Base-by-base conservation (phyloP, 1,140 invertebrate genomes). In the Pachypeltis micranthus region DNA sequence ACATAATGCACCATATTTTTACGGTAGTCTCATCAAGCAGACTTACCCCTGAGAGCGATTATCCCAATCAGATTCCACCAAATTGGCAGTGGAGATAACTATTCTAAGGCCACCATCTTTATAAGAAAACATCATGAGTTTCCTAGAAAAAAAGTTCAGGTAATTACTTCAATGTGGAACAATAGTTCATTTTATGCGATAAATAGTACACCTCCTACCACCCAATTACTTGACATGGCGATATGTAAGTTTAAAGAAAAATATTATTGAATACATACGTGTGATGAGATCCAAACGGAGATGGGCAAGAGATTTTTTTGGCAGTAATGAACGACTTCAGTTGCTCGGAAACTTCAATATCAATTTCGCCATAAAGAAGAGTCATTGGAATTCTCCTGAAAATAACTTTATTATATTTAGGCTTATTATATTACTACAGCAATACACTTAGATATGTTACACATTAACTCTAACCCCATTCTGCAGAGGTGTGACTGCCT, bases 31-130 rank as follows among this genome's bases (percentile, higher is more conserved):
- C n/a, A n/a, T n/a, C n/a, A n/a, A n/a, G 27, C 2, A 34, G 3
- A 71, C 63, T 76, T 72, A 90, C 87, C 91, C 92, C 78, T 98
- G 94, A 14, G 92, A 94, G 72, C 92, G 85, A 73, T 96, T 90
- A 68, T 88, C 81, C 94, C 94, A 98, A 76, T 98, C 94, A 63
- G 86, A 83, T 28, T 84, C 77, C 67, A 95, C 88, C 1, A 97
- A 75, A 79, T 98, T 98, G 0, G 93, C 92, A 0, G 94, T 97
- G 1, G 89, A 91, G 23, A 98, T 83, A 2, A 96, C 82, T 44
- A 97, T 83, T 60, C 93, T 77, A 31, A 96, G 74, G 1, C 88
- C 89, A 12, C 81, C 79, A 72, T 94, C 86, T 71, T 83, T 85
- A 68, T 94, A 90, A 27, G 86, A 81, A 0, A 96, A 77, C 27